These are phyloP conservation scores for Sitophilus oryzae DNA, from an alignment of 1,140 invertebrate genomes.

Conservation along the genomic window DNA sequence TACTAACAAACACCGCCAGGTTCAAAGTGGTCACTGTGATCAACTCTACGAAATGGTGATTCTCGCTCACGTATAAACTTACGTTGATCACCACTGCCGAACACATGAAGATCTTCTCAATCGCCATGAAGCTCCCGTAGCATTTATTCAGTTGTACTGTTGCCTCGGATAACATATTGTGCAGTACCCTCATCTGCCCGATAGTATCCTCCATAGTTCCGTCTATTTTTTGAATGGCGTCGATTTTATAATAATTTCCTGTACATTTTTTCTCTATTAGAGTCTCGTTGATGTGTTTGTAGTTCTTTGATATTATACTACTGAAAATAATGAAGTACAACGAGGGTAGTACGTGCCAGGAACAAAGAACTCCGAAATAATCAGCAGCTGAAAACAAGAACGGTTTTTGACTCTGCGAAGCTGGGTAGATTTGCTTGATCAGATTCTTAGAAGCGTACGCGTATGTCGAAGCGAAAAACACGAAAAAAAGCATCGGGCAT, in stretches of 20 bases:
- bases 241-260: conserved; percentile 5
- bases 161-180: conserved; percentile 6
- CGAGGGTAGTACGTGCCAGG: conserved; percentile 20
- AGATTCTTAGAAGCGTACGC: not conserved
- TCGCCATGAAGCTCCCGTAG: conserved; percentile 9
- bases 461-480: not conserved
- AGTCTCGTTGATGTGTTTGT: conserved; percentile 18
- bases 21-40: conserved; percentile 3
- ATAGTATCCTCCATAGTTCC: conserved; percentile 8
- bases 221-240: not conserved
- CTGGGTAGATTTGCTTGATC: conserved; percentile 5
- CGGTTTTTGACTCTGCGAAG: not conserved
- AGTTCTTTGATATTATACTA: conserved; percentile 16
- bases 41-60: not conserved
- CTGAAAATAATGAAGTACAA: conserved; percentile 23
- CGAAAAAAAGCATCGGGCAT: conserved; percentile 9
- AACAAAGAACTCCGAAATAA: conserved; percentile 14
- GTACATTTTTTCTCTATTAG: not conserved
- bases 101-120: conserved; percentile 12
- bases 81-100: conserved; percentile 8
- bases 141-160: conserved; percentile 10
- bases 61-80: conserved; percentile 3
- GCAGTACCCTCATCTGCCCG: conserved; percentile 2
- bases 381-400: not conserved
- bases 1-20: not conserved